Evolutionary conservation across 2,113 vertebrate genomes (phyloP), one percentile per base, ranked within the genome.

Genomic region (Tachysurus vachellii): DNA sequence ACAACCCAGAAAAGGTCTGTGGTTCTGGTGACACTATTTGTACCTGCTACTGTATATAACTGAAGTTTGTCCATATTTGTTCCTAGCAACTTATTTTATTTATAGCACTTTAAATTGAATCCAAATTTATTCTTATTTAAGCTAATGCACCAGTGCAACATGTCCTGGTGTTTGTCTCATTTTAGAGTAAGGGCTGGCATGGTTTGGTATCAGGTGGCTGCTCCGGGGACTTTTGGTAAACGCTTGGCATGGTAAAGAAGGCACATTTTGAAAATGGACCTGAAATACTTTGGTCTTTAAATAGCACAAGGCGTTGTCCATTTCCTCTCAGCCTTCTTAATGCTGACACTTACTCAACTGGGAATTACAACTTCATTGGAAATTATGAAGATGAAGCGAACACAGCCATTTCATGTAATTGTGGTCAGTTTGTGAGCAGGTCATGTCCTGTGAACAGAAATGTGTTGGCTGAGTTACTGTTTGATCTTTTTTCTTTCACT

Each of bases 331-430:
- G 84, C 90, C 81, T 85, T 82, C 88, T 90, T 86, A 89, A 93
- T 92, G 89, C 93, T 92, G 91, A 93, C 92, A 93, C 92, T 89
- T 89, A 90, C 68, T 73, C 91, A 90, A 92, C 92, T 91, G 93
- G 93, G 93, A 95, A 94, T 92, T 94, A 92, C 89, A 94, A 93
- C 91, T 92, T 94, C 89, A 93, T 92, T 94, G 95, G 95, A 95
- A 95, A 95, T 94, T 92, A 92, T 94, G 93, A 95, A 91, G 91
- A 87, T 89, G 89, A 82, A 84, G 83, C 59, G 84, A 94, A 93
- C 93, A 91, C 91, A 86, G 92, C 87, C 89, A 93, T 94, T 95
- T 93, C 91, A 80, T 87, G 92, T 93, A 94, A 95, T 93, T 94
- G 93, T 90, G 91, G 91, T 92, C 86, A 42, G 92, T 90, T 86